These are phyloP conservation scores for Trachelus troglodyta DNA, from an alignment of 2,888 invertebrate genomes.

Conservation along the genomic window DNA sequence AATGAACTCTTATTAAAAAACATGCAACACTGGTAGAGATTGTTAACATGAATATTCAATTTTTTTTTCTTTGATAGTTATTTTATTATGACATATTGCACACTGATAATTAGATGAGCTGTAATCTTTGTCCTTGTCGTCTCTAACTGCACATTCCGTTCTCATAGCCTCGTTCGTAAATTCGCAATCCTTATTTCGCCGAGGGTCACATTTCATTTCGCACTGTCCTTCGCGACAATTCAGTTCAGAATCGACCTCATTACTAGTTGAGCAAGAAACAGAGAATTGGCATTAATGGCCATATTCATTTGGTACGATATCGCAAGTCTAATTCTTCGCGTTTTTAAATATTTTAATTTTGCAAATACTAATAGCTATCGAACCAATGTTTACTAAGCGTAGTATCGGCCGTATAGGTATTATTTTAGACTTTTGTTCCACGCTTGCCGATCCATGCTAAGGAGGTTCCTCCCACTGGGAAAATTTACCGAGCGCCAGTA, in stretches of 20 bases:
- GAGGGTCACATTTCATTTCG: not conserved
- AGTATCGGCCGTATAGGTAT: not conserved
- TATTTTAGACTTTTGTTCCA: not conserved
- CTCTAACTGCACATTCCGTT: not conserved
- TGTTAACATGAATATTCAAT: not conserved
- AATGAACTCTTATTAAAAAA: not conserved
- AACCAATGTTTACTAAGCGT: not conserved
- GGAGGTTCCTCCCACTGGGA: not conserved
- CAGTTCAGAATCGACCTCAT: not conserved
- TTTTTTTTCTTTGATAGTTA: not conserved
- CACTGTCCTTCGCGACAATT: not conserved
- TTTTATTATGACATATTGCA: not conserved
- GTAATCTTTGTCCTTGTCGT: not conserved
- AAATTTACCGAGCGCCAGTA: constrained; percentile 15
- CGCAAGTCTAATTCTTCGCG: not conserved
- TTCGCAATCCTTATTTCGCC: not conserved
- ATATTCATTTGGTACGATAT: not conserved
- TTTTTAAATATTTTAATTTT: not conserved
- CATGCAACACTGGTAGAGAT: not conserved
- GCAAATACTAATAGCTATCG: not conserved
- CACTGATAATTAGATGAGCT: not conserved
- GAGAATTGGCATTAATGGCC: not conserved
- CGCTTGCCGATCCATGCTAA: not conserved
- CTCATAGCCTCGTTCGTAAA: not conserved
- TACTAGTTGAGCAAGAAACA: not conserved